Evolutionary conservation across 2,113 vertebrate species (phyloP), one percentile per base, ranked within the genome.

Genomic region (Bos indicus): DNA sequence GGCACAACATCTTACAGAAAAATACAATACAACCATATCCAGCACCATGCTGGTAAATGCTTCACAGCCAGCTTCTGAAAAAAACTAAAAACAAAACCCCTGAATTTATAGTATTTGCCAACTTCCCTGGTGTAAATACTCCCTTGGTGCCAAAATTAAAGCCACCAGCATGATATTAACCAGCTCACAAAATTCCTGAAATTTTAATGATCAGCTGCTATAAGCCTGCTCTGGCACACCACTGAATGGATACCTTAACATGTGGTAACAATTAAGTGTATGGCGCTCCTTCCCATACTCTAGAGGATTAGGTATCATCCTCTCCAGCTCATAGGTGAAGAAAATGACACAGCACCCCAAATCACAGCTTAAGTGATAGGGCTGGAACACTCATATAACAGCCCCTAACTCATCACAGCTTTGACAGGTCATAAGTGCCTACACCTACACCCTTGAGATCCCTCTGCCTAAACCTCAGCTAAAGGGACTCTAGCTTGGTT

Each of bases 131-230:
- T 83, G 33, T 74, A 54, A 97, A 46, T 51, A 64, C 11, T 80
- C 57, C 52, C 7, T 56, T 40, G 14, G 13, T 14, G 9, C 26
- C 80, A 11, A 26, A 71, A 19, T 91, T 82, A 40, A 80, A 85
- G 64, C 48, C 62, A 85, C 60, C 40, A 80, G 59, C 71, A 74
- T 64, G 71, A 1, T 48, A 74, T 4, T 30, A 82, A 57, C 12
- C 57, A 88, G 77, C 28, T 62, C 19, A 94, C 36, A 56, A 46
- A 87, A 67, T n/a, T 92, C 85, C 77, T 87, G 4, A 84, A 88
- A 91, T 56, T 40, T 43, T n/a, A 52, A 78, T 48, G 46, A 46
- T 62, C 80, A n/a, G 19, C 46, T 80, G 26, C 13, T 26, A 51
- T 25, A 33, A 15, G 21, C 28, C 57, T 80, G 30, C 57, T 84